phyloP scores from a whole-genome alignment of 2,797 vertebrate genomes.

The Setipinna tenuifilis region DNA sequence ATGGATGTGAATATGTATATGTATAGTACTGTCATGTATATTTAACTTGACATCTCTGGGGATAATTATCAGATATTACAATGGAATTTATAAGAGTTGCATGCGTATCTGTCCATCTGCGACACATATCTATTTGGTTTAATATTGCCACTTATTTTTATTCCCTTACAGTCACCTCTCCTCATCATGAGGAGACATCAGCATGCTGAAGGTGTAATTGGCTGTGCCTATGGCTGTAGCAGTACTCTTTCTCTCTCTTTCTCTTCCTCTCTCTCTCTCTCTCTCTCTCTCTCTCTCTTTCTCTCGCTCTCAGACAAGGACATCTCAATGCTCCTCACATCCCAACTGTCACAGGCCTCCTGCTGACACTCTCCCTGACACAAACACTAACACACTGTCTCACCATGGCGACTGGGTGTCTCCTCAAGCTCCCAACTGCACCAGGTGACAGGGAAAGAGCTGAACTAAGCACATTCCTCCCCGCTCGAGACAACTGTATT shows the following conservation, averaged over 20 bases:
- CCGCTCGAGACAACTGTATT: slow-evolving; percentile 30
- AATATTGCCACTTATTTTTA: slow-evolving; percentile 19
- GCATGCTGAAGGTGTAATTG: slow-evolving; percentile 85
- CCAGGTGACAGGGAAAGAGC: slow-evolving; percentile 80
- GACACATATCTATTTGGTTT: slow-evolving; percentile 7
- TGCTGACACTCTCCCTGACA: slow-evolving; percentile 93
- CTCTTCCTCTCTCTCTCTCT: neutral
- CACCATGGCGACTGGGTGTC: slow-evolving; percentile 90
- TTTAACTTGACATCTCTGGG: neutral
- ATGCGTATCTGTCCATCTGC: neutral
- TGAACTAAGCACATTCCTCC: slow-evolving; percentile 82
- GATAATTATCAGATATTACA: slow-evolving; percentile 1
- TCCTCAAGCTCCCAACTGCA: slow-evolving; percentile 84
- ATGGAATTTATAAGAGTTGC: neutral
- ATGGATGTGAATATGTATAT: neutral
- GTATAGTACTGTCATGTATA: neutral
- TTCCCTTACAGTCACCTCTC: slow-evolving; percentile 36
- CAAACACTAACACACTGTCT: slow-evolving; percentile 90
- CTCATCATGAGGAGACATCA: slow-evolving; percentile 69
- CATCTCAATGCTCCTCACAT: slow-evolving; percentile 93
- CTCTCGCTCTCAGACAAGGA: slow-evolving; percentile 81
- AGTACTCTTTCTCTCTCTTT: slow-evolving; percentile 70
- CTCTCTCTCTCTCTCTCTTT: neutral
- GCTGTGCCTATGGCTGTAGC: slow-evolving; percentile 80
- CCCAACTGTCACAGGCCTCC: slow-evolving; percentile 88